phyloP scores from a whole-genome alignment of 2,888 invertebrate genomes.

The Sphaerophoria taeniata region DNA sequence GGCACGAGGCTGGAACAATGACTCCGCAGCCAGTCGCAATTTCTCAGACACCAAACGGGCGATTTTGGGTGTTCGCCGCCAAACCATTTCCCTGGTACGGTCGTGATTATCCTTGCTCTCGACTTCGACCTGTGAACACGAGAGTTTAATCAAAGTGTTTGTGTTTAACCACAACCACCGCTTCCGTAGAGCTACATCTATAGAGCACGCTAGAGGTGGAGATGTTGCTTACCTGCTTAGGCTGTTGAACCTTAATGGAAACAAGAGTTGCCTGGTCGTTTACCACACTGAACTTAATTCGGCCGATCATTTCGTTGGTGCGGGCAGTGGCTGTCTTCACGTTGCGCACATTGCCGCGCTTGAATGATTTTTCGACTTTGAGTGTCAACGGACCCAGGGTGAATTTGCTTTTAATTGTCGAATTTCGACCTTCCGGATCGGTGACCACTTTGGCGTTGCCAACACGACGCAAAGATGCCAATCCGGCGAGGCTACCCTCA shows the following conservation, averaged over 20 bases:
- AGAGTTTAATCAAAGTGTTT: too few species aligned
- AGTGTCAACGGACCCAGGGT: slow-evolving; percentile 90
- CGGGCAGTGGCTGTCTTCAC: slow-evolving; percentile 93
- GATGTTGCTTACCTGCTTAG: slow-evolving; percentile 88
- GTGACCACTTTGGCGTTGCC: slow-evolving; percentile 92
- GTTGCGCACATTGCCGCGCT: slow-evolving; percentile 90
- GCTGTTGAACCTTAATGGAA: slow-evolving; percentile 92
- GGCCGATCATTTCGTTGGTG: slow-evolving; percentile 93
- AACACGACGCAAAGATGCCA: slow-evolving; percentile 90
- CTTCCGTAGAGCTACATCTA: too few species aligned
- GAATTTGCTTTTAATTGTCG: slow-evolving; percentile 92
- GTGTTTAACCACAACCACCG: not conserved
- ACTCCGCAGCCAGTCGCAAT: slow-evolving; percentile 84
- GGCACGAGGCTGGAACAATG: slow-evolving; percentile 80
- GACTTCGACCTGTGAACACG: slow-evolving; percentile 87
- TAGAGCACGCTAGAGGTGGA: too few species aligned
- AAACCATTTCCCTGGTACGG: slow-evolving; percentile 91
- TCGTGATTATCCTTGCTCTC: slow-evolving; percentile 92
- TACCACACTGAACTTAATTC: slow-evolving; percentile 89
- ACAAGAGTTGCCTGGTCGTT: slow-evolving; percentile 92
- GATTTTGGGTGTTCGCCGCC: slow-evolving; percentile 92
- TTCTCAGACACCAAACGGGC: slow-evolving; percentile 93
- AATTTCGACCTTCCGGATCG: slow-evolving; percentile 88
- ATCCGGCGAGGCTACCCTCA: slow-evolving; percentile 90
- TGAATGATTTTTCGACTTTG: slow-evolving; percentile 86